Base-by-base conservation (phyloP, 2,888 invertebrate genomes). In the Trichogramma evanescens region DNA sequence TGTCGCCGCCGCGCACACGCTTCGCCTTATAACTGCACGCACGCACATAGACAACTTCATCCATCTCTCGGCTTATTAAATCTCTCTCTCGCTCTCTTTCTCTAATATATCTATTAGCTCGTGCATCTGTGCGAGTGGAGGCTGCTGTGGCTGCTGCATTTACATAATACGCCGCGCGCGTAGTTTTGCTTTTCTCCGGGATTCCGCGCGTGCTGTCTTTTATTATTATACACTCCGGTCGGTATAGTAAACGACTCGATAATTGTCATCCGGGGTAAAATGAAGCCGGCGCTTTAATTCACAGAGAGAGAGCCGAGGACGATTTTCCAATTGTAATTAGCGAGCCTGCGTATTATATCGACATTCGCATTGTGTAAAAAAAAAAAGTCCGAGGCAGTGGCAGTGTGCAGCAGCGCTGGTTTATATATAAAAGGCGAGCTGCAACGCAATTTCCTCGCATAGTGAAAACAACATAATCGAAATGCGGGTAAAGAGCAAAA, bases 121-220 rank as follows among this genome's bases (percentile, higher is more conserved):
- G 1, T 2, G 26, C 26, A 26, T 26, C 26, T 26, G 13, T 2
- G 3, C 26, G 26, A 26, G 26, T 26, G 1, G 26, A 26, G 6
- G 45, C 40, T 39, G 61, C 65, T 61, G 43, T 62, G 46, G 63
- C 56, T 65, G 56, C 72, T 76, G 76, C 76, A 73, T 71, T 76
- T 75, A 76, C 76, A 75, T 74, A 74, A 71, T 63, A 42, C 60
- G 63, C 66, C 69, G 64, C 66, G 67, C 71, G 65, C 65, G 63
- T 58, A 8, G 9, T 26, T 4, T 40, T 48, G 13, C 40, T 8
- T 45, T 13, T 44, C 13, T 56, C 43, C 38, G 26, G 41, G 43
- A 41, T 54, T 43, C 10, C 4, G 40, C n/a, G 46, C 46, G 46
- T 10, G 46, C 10, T 10, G 10, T 10, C 10, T 5, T 9, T 10